Percentiles rank a stretch among this genome's conserved stretches.
phyloP scores from a whole-genome alignment of 2,113 vertebrate genomes.

The Protobothrops mucrosquamatus region DNA sequence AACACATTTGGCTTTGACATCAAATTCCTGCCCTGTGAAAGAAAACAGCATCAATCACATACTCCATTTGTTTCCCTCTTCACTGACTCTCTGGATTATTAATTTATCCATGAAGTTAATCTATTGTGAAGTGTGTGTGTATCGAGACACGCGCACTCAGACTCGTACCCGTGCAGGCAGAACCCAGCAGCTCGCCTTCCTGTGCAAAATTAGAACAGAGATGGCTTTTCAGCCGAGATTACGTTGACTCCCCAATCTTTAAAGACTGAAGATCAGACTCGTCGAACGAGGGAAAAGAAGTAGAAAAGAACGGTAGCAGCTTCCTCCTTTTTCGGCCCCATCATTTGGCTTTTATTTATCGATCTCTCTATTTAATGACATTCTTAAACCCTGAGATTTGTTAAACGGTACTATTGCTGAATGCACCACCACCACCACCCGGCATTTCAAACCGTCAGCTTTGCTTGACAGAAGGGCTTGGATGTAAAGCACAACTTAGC shows the following conservation, averaged over 20 bases:
- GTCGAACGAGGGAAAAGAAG: not conserved
- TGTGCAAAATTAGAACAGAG: not conserved
- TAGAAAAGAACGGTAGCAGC: not conserved
- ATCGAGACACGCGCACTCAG: constrained; percentile 1
- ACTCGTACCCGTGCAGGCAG: constrained; percentile 6
- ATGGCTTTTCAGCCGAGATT: not conserved
- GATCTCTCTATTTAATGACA: constrained; percentile 17
- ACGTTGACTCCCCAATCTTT: not conserved
- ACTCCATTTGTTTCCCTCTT: constrained; percentile 76
- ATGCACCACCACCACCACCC: not conserved
- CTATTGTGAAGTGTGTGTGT: constrained; percentile 69
- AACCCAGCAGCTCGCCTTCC: constrained; percentile 10
- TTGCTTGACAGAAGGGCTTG: constrained; percentile 35
- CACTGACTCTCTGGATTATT: constrained; percentile 76
- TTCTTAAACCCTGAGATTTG: constrained; percentile 14
- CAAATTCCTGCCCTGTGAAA: constrained; percentile 95
- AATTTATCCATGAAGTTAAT: constrained; percentile 80
- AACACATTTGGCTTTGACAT: constrained; percentile 98
- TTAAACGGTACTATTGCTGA: constrained; percentile 20
- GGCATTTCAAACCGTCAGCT: constrained; percentile 20
- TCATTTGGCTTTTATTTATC: constrained; percentile 8
- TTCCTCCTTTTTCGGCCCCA: not conserved
- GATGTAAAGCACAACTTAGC: constrained; percentile 24
- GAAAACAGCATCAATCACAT: constrained; percentile 89
- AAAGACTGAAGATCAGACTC: not conserved